Evolutionary conservation across 2,797 vertebrate genomes (phyloP).

Genomic region (Tokudaia tokunoshimensis): DNA sequence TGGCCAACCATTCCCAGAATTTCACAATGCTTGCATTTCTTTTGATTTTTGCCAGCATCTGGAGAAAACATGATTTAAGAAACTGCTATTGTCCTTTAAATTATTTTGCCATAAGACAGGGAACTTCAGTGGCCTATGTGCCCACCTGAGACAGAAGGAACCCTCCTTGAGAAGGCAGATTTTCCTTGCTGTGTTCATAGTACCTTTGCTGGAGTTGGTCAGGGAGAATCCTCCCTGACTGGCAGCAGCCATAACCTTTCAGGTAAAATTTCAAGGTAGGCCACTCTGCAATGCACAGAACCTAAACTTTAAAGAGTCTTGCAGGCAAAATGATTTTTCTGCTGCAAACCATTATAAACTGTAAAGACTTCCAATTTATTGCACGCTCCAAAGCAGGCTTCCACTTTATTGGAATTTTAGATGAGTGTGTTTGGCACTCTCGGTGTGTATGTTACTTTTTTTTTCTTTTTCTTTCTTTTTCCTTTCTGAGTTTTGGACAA

Average conservation of each 20-base stretch:
- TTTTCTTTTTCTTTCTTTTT: slow-evolving; percentile 72
- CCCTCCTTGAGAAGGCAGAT: neutral
- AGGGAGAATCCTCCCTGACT: slow-evolving; percentile 75
- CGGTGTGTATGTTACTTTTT: slow-evolving; percentile 87
- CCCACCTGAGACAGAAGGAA: slow-evolving; percentile 69
- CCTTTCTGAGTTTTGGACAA: slow-evolving; percentile 88
- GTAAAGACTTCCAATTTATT: slow-evolving; percentile 87
- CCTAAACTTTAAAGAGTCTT: slow-evolving; percentile 84
- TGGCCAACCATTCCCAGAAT: slow-evolving; percentile 26
- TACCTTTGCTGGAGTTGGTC: neutral
- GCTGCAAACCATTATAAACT: slow-evolving; percentile 84
- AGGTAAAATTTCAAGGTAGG: slow-evolving; percentile 75
- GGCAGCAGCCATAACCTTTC: slow-evolving; percentile 53
- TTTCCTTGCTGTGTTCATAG: slow-evolving; percentile 7
- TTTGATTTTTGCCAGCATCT: slow-evolving; percentile 60
- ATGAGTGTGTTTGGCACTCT: slow-evolving; percentile 89
- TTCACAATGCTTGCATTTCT: slow-evolving; percentile 45
- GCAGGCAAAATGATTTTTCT: slow-evolving; percentile 86
- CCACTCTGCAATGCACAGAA: slow-evolving; percentile 67
- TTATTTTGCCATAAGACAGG: slow-evolving; percentile 20
- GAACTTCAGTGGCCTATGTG: neutral
- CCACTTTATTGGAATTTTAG: slow-evolving; percentile 89
- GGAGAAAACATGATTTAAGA: slow-evolving; percentile 54
- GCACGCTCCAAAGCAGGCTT: slow-evolving; percentile 84
- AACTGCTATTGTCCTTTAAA: slow-evolving; percentile 44